Evolutionary conservation across 2,113 vertebrate species (phyloP), one percentile per base, ranked within the genome.

Genomic region (Zapus hudsonius): DNA sequence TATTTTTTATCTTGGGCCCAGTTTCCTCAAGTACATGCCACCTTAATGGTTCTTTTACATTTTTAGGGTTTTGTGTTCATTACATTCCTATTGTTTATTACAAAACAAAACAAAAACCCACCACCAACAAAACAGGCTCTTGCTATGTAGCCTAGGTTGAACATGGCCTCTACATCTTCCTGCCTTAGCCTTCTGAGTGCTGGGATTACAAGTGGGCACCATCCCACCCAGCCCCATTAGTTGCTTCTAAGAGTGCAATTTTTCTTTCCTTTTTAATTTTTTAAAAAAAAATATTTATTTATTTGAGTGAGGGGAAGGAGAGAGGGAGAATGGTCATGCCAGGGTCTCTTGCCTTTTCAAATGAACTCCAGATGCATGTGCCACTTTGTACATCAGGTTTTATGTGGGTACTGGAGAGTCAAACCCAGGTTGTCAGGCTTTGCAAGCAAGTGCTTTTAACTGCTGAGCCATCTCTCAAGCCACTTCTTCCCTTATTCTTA

Each of bases 221-320:
- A 73, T 6, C 31, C 59, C 38, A 36, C 52, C 52, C 59, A 33
- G 19, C 52, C 42, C 42, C 17, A 47, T 47, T 7, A 27, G 19
- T 61, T 94, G 52, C n/a, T 85, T 78, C 78, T 90, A 82, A 93
- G 79, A 74, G 76, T 87, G 33, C 1, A 22, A 22, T 57, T 75
- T 63, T 79, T 66, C 20, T 16, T 83, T 95, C 73, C 67, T 11
- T 87, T 94, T 92, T 74, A 81, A 84, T 95, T 89, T 52, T 52
- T 15, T 15, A 52, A 52, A 52, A 52, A 52, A 52, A 52, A 52
- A 52, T 52, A 8, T 47, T 7, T 52, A 52, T 52, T 7, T 52
- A 52, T 52, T 52, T 52, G 52, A 52, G 52, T 15, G 52, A 52
- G 16, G 52, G 7, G 52, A 15, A 52, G 52, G 52, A 13, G 52